phyloP scores from a whole-genome alignment of 2,113 vertebrate species.

The Probosciger aterrimus region DNA sequence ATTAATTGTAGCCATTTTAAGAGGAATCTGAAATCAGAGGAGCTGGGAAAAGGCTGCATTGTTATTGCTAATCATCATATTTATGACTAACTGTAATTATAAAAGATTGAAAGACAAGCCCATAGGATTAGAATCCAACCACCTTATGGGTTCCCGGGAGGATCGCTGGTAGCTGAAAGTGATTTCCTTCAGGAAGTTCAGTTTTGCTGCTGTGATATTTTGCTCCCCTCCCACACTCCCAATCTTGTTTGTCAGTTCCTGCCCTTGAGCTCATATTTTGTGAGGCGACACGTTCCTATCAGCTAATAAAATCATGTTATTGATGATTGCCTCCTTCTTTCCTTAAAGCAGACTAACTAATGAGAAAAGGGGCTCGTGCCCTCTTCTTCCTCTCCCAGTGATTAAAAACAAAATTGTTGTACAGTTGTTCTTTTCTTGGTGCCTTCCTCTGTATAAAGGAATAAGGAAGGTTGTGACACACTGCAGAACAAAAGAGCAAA shows the following conservation, averaged over 20 bases:
- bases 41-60: constrained; percentile 31
- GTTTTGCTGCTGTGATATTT: constrained; percentile 23
- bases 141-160: background rate
- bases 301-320: constrained; percentile 40
- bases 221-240: constrained; percentile 43
- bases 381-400: background rate
- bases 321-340: background rate
- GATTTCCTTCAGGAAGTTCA: constrained; percentile 59
- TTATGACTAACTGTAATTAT: constrained; percentile 57
- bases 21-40: constrained; percentile 16
- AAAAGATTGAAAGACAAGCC: constrained; percentile 42
- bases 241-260: constrained; percentile 37
- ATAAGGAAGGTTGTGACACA: background rate
- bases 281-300: constrained; percentile 30
- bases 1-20: constrained; percentile 58
- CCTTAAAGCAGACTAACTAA: background rate
- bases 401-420: constrained; percentile 11
- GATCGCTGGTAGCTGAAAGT: background rate
- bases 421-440: background rate
- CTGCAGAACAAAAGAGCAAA: background rate
- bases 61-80: constrained; percentile 61
- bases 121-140: background rate
- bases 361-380: background rate
- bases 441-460: background rate
- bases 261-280: constrained; percentile 45